Percentiles rank a stretch among this genome's conserved stretches.
Conservation (phyloP, 2,888 invertebrate species). For the Cryptophagus acutangulus region DNA sequence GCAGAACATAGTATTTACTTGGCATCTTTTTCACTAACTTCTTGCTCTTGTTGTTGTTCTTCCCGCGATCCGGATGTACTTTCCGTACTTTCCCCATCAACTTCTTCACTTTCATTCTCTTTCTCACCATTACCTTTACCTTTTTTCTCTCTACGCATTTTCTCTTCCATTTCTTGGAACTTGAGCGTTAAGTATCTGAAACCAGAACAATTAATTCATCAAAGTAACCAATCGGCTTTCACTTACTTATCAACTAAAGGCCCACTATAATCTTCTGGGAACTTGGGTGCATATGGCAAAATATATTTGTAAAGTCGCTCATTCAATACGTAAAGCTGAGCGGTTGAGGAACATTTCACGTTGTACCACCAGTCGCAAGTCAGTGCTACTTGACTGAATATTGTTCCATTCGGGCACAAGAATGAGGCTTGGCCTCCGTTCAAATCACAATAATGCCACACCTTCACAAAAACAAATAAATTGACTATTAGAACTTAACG, state of each 20-base stretch:
- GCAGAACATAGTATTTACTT: too few relatives aligned
- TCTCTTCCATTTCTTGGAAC: constrained; percentile 82
- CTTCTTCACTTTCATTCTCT: constrained; percentile 30
- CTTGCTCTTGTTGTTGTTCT: constrained; percentile 3
- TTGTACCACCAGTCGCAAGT: constrained; percentile 95
- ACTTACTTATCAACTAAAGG: constrained; percentile 78
- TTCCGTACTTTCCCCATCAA: constrained; percentile 26
- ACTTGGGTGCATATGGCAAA: constrained; percentile 78
- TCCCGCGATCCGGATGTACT: constrained; percentile 2
- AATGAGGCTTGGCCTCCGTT: constrained; percentile 89
- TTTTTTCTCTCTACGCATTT: constrained; percentile 66
- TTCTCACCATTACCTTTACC: constrained; percentile 44
- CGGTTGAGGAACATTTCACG: constrained; percentile 76
- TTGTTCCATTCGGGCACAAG: constrained; percentile 84
- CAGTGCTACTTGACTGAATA: constrained; percentile 82
- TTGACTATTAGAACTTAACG: not conserved
- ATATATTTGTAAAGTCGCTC: constrained; percentile 86
- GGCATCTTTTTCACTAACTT: too few relatives aligned
- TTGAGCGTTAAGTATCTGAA: constrained; percentile 73
- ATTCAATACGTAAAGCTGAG: constrained; percentile 81
- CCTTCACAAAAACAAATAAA: constrained; percentile 50
- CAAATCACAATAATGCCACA: constrained; percentile 89
- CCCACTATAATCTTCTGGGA: constrained; percentile 85
- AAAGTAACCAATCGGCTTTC: constrained; percentile 3
- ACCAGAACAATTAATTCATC: constrained; percentile 21